Evolutionary conservation across 2,888 invertebrate genomes (phyloP).

Genomic region (Hirtodrosophila alboralis): DNA sequence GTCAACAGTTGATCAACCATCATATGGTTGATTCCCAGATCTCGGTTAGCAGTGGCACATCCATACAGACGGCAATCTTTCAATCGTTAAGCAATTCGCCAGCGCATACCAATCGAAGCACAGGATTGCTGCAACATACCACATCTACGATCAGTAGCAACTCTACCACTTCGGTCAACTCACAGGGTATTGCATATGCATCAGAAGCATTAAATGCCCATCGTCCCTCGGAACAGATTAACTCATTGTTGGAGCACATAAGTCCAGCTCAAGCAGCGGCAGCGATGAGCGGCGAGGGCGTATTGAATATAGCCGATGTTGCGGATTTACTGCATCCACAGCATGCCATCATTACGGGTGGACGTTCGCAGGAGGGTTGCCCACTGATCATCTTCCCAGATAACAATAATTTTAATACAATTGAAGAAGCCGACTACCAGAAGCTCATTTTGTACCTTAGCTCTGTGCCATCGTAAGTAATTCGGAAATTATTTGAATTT

Average conservation of each 20-base stretch:
- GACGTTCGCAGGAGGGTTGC: constrained; percentile 96
- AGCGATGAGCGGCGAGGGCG: constrained; percentile 80
- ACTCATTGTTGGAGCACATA: constrained; percentile 80
- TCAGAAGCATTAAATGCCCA: constrained; percentile 63
- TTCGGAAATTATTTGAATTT: too few species aligned
- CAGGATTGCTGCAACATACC: constrained; percentile 62
- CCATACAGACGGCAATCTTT: constrained; percentile 83
- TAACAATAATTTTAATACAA: constrained; percentile 92
- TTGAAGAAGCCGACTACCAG: constrained; percentile 94
- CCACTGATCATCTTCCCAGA: constrained; percentile 98
- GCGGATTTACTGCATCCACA: constrained; percentile 94
- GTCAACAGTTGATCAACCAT: constrained; percentile 70
- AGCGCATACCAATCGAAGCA: constrained; percentile 52
- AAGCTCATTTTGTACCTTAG: constrained; percentile 96
- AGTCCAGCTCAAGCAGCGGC: constrained; percentile 78
- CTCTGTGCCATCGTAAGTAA: constrained; percentile 96
- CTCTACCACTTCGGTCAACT: constrained; percentile 61
- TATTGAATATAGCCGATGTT: constrained; percentile 87
- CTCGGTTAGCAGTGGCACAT: constrained; percentile 82
- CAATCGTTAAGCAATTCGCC: constrained; percentile 78
- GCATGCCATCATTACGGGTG: constrained; percentile 96
- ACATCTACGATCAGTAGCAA: constrained; percentile 67
- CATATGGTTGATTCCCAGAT: constrained; percentile 84
- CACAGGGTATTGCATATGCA: constrained; percentile 66
- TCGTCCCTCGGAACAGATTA: constrained; percentile 75